Percentiles rank a stretch among this genome's conserved stretches.
phyloP scores from a whole-genome alignment of 92 coral and sea anemone species.

The Siderastrea radians region DNA sequence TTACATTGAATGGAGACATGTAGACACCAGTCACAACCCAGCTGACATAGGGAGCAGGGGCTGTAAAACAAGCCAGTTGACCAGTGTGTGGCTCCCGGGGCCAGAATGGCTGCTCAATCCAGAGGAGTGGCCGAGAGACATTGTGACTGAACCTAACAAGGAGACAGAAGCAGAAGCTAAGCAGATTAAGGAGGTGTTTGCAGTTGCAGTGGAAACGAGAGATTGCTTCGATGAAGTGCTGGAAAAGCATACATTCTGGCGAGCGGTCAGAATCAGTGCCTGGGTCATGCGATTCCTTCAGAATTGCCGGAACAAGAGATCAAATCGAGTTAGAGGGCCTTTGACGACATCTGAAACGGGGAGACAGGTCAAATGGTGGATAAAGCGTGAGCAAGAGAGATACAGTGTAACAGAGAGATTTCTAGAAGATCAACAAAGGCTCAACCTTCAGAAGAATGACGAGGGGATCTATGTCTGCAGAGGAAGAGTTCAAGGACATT shows the following conservation, averaged over 20 bases:
- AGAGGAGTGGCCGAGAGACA: slow-evolving; percentile 52
- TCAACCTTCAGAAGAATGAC: slow-evolving; percentile 26
- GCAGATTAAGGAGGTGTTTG: no score
- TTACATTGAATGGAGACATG: slow-evolving; percentile 49
- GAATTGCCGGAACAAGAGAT: slow-evolving; percentile 35
- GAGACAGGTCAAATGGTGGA: slow-evolving; percentile 33
- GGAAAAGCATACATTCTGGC: slow-evolving; percentile 35
- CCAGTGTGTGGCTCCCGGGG: slow-evolving; percentile 34
- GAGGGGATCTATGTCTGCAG: not conserved
- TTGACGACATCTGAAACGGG: slow-evolving; percentile 48
- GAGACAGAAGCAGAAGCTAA: no score
- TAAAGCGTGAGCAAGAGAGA: slow-evolving; percentile 12
- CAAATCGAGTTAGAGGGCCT: slow-evolving; percentile 11
- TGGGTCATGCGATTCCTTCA: slow-evolving; percentile 54
- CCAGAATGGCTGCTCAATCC: slow-evolving; percentile 47
- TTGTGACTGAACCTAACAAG: slow-evolving; percentile 16
- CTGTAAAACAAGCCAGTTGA: slow-evolving; percentile 3
- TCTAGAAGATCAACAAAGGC: slow-evolving; percentile 18
- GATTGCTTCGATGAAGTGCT: not conserved
- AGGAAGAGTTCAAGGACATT: no score
- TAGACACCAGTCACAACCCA: slow-evolving; percentile 41
- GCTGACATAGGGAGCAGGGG: slow-evolving; percentile 49
- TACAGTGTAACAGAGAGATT: slow-evolving; percentile 38
- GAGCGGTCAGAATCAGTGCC: slow-evolving; percentile 39
- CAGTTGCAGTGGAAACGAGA: no score